Evolutionary conservation across 2,113 vertebrate species (phyloP), one percentile per base, ranked within the genome.

Genomic region (Ophiodon elongatus): DNA sequence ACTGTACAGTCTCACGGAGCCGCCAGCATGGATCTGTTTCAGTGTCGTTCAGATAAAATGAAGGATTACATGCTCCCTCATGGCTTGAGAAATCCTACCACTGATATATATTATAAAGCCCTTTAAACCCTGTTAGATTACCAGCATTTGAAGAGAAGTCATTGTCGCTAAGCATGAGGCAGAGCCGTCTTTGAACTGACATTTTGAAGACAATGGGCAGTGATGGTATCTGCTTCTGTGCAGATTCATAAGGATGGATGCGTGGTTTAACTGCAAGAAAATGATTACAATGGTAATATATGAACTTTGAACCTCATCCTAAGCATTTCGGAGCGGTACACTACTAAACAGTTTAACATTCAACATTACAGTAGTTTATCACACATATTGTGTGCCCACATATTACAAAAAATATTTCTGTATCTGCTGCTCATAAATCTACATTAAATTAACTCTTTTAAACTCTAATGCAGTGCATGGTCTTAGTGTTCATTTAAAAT

Each of bases 21-120:
- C 8, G 60, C 47, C 1, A 56, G 19, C 59, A 0, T n/a, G 33
- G 35, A 50, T 37, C 29, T 1, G 41, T 56, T 41, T 47, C 2
- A n/a, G 50, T 60, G n/a, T 50, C n/a, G n/a, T 59, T 39, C 27
- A 64, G 29, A 65, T 80, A 37, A 68, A 75, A 45, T 75, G 11
- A 70, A 66, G 59, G 47, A 76, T 72, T 68, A 45, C 43, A 56
- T 10, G 79, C 45, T 68, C 72, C 10, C 29, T 41, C 3, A 17
- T 60, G 67, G 66, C 27, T 29, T 29, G 35, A 80, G n/a, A 66
- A 52, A n/a, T 33, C 11, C 29, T 23, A 47, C 39, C 25, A 47
- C 31, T 43, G 52, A 52, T 52, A 23, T 43, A 29, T 8, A n/a
- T 31, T 15, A 21, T 33, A 43, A 73, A 62, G 25, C 67, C 6